These are phyloP conservation scores for Cyrtonyx montezumae DNA, from an alignment of 2,113 vertebrate genomes.

Conservation along the genomic window DNA sequence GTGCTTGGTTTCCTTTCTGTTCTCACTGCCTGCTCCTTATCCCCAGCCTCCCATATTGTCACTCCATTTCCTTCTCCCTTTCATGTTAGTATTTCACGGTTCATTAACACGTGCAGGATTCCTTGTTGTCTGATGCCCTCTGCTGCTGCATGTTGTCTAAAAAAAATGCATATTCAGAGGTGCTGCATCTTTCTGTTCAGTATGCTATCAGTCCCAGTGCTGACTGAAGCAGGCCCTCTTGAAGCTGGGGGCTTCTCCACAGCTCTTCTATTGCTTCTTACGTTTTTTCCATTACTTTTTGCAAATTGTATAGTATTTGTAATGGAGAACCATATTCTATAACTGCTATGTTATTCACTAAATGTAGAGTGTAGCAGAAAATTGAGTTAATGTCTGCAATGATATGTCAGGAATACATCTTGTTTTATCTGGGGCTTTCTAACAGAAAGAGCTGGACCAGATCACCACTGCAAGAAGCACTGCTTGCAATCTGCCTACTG, in stretches of 20 bases:
- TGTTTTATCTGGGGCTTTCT: background rate
- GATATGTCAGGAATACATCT: accelerated
- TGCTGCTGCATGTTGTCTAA: background rate
- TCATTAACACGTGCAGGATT: background rate
- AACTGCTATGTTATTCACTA: conserved; percentile 10
- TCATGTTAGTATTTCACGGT: accelerated
- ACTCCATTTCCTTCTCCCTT: background rate
- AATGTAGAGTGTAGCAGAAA: background rate
- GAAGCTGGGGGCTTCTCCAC: background rate
- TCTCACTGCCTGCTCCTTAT: background rate
- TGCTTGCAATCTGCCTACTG: background rate
- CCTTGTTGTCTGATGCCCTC: conserved; percentile 22
- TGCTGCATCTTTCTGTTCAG: background rate
- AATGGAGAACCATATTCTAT: background rate
- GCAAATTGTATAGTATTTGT: background rate
- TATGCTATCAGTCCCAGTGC: background rate
- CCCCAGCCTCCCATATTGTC: background rate
- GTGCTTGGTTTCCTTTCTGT: background rate
- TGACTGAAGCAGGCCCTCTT: background rate
- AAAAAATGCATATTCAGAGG: background rate
- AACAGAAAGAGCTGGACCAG: background rate
- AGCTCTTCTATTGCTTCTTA: background rate
- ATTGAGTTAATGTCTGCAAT: background rate
- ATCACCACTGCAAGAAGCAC: background rate
- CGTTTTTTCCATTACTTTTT: background rate